These are phyloP conservation scores for Cygnus olor DNA, from an alignment of 2,797 vertebrate genomes.

Conservation along the genomic window DNA sequence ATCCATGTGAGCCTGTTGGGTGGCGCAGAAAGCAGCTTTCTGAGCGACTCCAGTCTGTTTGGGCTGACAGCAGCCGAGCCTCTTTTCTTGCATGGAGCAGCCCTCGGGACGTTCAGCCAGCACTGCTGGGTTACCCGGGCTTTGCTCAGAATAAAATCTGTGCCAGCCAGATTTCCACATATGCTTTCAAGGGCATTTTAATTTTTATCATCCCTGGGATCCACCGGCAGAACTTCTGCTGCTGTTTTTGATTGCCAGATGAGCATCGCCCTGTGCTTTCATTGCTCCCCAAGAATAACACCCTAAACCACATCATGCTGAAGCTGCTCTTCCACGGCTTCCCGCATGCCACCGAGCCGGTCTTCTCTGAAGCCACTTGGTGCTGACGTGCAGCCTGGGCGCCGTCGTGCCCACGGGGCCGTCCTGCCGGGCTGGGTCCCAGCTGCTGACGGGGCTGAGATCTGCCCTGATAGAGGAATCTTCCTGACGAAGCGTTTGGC, in stretches of 20 bases:
- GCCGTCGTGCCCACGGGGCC: background rate
- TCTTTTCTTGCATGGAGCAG: background rate
- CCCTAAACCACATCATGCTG: slow-evolving; percentile 18
- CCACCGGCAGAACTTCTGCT: slow-evolving; percentile 26
- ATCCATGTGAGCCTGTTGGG: background rate
- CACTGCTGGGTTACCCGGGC: background rate
- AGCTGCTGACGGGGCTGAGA: background rate
- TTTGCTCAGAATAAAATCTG: background rate
- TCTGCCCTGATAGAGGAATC: background rate
- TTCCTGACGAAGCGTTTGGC: background rate
- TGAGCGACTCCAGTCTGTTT: background rate
- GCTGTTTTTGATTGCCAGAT: slow-evolving; percentile 18
- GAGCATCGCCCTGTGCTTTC: background rate
- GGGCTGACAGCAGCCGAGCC: background rate
- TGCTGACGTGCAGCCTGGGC: background rate
- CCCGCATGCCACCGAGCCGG: background rate
- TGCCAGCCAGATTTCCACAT: slow-evolving; percentile 10
- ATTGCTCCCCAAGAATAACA: background rate
- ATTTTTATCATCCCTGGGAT: slow-evolving; percentile 14
- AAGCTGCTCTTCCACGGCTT: slow-evolving; percentile 8
- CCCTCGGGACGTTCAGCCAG: background rate
- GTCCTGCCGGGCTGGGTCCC: background rate
- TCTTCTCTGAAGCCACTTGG: background rate
- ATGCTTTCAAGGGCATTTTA: slow-evolving; percentile 47
- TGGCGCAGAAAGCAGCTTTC: background rate